Percentiles rank a stretch among this genome's conserved stretches.
Conservation (phyloP, 2,888 invertebrate species). For the Pseudanteris insignis region DNA sequence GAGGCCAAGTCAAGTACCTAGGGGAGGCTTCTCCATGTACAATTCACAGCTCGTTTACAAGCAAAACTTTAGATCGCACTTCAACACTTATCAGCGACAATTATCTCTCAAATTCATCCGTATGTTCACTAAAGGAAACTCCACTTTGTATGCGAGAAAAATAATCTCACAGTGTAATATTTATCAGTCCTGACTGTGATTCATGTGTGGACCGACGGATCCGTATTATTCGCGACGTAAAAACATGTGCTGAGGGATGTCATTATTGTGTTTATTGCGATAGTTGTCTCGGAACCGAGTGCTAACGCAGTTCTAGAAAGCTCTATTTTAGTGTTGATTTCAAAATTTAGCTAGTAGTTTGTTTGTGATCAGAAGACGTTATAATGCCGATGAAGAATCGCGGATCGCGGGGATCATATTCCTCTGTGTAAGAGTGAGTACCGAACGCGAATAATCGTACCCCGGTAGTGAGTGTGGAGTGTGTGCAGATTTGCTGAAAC, state of each 20-base stretch:
- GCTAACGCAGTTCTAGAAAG: conserved; percentile 18
- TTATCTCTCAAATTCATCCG: too few relatives aligned
- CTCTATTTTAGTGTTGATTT: conserved; percentile 19
- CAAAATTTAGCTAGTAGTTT: conserved; percentile 7
- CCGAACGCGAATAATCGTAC: conserved; percentile 31
- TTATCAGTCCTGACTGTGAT: conserved; percentile 23
- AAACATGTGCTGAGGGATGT: conserved; percentile 7
- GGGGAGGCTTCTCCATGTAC: conserved; percentile 53
- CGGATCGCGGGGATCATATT: conserved; percentile 21
- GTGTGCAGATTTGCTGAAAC: conserved; percentile 19
- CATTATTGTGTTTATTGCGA: conserved; percentile 18
- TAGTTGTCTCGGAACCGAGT: conserved; percentile 20
- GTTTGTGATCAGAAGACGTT: conserved; percentile 22
- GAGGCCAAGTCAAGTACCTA: conserved; percentile 53
- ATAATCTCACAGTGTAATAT: conserved; percentile 13
- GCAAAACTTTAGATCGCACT: neutral
- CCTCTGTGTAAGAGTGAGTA: conserved; percentile 39
- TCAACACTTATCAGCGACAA: too few relatives aligned
- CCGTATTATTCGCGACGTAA: conserved; percentile 10
- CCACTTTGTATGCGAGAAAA: conserved; percentile 1
- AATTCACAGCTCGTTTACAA: conserved; percentile 11
- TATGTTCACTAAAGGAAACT: neutral
- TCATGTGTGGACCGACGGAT: conserved; percentile 13
- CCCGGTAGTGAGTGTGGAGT: conserved; percentile 30
- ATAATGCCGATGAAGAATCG: conserved; percentile 18